These are phyloP conservation scores for Littorina saxatilis DNA, from an alignment of 1,140 invertebrate genomes.

Conservation along the genomic window DNA sequence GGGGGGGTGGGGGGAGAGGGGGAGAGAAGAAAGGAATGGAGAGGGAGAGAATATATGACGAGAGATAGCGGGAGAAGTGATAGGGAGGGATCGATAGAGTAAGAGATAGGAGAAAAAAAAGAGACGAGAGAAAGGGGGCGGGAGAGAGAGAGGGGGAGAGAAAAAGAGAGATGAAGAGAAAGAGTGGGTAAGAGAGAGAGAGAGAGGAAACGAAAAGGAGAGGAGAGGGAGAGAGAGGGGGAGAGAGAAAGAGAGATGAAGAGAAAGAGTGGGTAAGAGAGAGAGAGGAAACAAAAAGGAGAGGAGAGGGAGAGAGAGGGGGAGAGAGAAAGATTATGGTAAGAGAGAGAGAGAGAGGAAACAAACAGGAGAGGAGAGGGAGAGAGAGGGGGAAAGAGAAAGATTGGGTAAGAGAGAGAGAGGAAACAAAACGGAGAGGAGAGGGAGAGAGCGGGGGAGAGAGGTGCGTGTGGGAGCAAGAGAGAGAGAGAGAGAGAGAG, in stretches of 20 bases:
- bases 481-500: conserved; percentile 38
- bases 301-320: not conserved
- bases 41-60: not conserved
- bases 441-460: not conserved
- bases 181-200: too few species aligned
- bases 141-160: not conserved
- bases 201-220: too few species aligned
- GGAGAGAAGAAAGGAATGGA: not conserved
- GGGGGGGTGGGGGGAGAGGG: not conserved
- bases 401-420: not conserved
- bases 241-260: not conserved
- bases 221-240: not conserved
- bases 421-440: not conserved
- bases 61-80: not conserved
- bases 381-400: not conserved
- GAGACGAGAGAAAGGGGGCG: not conserved
- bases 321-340: conserved; percentile 8
- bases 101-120: not conserved
- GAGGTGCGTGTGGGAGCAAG: conserved; percentile 1
- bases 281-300: not conserved
- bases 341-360: too few species aligned
- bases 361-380: conserved; percentile 29
- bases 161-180: not conserved
- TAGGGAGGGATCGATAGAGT: not conserved
- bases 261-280: not conserved